Evolutionary conservation across 1,140 invertebrate species (phyloP).

Genomic region (Linepithema humile): DNA sequence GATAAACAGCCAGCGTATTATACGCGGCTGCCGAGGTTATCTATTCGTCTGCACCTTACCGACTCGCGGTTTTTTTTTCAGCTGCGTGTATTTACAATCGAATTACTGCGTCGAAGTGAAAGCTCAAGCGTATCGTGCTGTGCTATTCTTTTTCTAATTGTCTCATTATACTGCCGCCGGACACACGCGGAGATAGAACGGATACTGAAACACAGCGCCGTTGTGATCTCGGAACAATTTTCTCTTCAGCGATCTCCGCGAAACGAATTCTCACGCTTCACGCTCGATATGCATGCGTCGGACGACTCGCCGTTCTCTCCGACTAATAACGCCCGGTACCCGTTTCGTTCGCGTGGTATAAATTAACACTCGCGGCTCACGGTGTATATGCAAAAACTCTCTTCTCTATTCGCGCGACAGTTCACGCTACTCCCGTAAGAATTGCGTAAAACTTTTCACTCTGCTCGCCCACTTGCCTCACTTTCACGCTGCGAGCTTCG

Average conservation of each 20-base stretch:
- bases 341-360: constrained; percentile 41
- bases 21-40: constrained; percentile 72
- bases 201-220: constrained; percentile 52
- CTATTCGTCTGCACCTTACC: constrained; percentile 74
- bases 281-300: constrained; percentile 5
- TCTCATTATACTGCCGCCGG: constrained; percentile 61
- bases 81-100: constrained; percentile 48
- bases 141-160: constrained; percentile 67
- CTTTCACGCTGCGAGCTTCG: constrained; percentile 44
- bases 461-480: constrained; percentile 26
- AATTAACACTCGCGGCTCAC: constrained; percentile 56
- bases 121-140: constrained; percentile 44
- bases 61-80: constrained; percentile 60
- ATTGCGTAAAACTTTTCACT: not conserved
- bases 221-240: constrained; percentile 65
- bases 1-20: constrained; percentile 78
- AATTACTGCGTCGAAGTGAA: constrained; percentile 60
- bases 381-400: constrained; percentile 36
- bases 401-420: not conserved
- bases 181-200: constrained; percentile 24
- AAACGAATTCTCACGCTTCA: constrained; percentile 70
- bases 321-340: constrained; percentile 57
- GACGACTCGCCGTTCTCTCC: constrained; percentile 5
- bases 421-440: not conserved
- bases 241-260: constrained; percentile 36